A percentile compares a stretch with the other conserved stretches of the same genome.
phyloP scores from a whole-genome alignment of 1,140 invertebrate species.

The Babylonia areolata region DNA sequence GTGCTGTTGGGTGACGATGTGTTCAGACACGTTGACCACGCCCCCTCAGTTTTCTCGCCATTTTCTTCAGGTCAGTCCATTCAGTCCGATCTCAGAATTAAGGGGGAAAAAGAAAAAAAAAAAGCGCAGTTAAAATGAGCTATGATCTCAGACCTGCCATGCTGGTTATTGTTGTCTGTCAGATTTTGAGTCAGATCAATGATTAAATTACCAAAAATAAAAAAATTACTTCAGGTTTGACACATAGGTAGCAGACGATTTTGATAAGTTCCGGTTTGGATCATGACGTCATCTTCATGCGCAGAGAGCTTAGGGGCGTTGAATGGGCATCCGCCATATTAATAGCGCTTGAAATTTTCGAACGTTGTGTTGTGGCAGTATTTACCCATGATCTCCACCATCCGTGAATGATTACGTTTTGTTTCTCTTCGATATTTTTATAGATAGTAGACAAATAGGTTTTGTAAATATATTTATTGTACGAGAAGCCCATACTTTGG shows the following conservation, averaged over 20 bases:
- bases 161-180: neutral
- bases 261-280: conserved; percentile 29
- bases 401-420: conserved; percentile 16
- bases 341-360: conserved; percentile 25
- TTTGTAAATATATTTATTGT: conserved; percentile 38
- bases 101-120: neutral
- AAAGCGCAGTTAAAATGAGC: neutral
- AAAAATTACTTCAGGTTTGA: neutral
- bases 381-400: conserved; percentile 37
- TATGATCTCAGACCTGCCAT: neutral
- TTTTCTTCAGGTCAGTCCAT: neutral
- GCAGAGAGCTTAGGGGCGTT: conserved; percentile 54
- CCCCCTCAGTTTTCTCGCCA: neutral
- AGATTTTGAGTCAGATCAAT: too few species aligned
- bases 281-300: conserved; percentile 55
- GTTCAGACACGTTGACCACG: neutral
- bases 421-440: neutral
- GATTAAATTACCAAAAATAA: neutral
- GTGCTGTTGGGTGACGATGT: neutral
- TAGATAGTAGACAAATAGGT: neutral
- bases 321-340: conserved; percentile 51
- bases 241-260: conserved; percentile 32
- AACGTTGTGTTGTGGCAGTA: neutral
- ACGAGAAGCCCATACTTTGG: conserved; percentile 24
- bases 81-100: neutral